Evolutionary conservation across 2,113 vertebrate genomes (phyloP).

Genomic region (Heterocephalus glaber): DNA sequence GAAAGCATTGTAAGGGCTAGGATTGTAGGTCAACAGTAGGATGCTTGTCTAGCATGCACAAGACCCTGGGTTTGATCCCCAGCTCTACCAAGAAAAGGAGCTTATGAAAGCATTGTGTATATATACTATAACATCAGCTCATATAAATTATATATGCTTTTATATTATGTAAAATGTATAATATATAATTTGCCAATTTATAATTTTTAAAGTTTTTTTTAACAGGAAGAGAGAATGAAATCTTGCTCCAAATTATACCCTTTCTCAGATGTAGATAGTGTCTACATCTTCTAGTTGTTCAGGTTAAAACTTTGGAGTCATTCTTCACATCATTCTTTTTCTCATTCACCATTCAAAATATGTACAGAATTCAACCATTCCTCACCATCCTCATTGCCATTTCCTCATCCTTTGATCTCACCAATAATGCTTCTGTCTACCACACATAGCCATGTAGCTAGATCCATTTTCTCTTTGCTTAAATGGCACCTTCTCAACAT

Average conservation of each 20-base stretch:
- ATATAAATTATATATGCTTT: not conserved
- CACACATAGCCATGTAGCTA: not conserved
- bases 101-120: not conserved
- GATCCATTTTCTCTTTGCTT: not conserved
- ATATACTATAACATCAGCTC: not conserved
- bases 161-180: not conserved
- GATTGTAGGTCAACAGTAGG: not conserved
- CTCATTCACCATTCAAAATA: not conserved
- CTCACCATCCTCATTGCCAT: not conserved
- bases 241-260: not conserved
- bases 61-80: not conserved
- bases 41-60: not conserved
- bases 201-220: not conserved
- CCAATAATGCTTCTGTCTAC: not conserved
- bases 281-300: not conserved
- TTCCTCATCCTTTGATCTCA: not conserved
- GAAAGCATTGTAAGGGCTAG: not conserved
- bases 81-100: not conserved
- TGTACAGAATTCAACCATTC: not conserved
- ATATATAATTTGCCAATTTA: not conserved
- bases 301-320: not conserved
- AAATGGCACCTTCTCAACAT: not conserved
- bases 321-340: conserved; percentile 5
- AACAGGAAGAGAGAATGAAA: not conserved
- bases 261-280: not conserved